These are phyloP conservation scores for Rhimphoctona megacephalus DNA, from an alignment of 2,888 invertebrate genomes.

Conservation along the genomic window DNA sequence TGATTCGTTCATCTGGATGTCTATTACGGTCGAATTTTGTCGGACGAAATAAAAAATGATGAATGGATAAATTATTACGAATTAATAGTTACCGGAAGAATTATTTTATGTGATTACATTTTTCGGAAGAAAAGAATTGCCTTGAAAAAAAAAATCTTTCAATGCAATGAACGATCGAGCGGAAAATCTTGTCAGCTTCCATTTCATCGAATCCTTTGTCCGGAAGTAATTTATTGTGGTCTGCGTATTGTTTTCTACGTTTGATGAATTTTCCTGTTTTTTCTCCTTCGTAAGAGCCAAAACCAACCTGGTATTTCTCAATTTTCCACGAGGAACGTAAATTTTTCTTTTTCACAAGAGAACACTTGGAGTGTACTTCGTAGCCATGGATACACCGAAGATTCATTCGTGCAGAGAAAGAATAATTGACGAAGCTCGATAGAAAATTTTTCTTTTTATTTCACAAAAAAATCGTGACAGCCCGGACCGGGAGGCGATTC, in stretches of 20 bases:
- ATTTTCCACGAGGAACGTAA: too few relatives aligned
- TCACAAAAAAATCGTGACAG: neutral
- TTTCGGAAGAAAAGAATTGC: neutral
- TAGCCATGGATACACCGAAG: neutral
- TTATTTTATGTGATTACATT: neutral
- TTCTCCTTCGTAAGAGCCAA: neutral
- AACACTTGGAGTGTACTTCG: too few relatives aligned
- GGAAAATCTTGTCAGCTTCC: slow-evolving; percentile 8
- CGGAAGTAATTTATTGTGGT: slow-evolving; percentile 48
- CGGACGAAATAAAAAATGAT: too few relatives aligned
- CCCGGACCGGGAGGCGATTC: neutral
- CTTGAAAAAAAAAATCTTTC: too few relatives aligned
- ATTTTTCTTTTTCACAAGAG: too few relatives aligned
- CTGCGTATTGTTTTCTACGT: slow-evolving; percentile 39
- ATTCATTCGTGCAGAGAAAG: neutral
- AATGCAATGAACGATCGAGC: slow-evolving; percentile 29
- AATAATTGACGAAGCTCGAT: neutral
- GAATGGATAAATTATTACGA: too few relatives aligned
- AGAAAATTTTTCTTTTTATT: neutral
- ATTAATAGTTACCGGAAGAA: too few relatives aligned
- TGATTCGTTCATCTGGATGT: too few relatives aligned
- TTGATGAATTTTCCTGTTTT: slow-evolving; percentile 42
- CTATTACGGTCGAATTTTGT: too few relatives aligned
- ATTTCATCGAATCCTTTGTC: slow-evolving; percentile 23
- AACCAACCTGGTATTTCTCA: too few relatives aligned